phyloP scores from a whole-genome alignment of 2,113 vertebrate species.

The Microcebus tavaratra region DNA sequence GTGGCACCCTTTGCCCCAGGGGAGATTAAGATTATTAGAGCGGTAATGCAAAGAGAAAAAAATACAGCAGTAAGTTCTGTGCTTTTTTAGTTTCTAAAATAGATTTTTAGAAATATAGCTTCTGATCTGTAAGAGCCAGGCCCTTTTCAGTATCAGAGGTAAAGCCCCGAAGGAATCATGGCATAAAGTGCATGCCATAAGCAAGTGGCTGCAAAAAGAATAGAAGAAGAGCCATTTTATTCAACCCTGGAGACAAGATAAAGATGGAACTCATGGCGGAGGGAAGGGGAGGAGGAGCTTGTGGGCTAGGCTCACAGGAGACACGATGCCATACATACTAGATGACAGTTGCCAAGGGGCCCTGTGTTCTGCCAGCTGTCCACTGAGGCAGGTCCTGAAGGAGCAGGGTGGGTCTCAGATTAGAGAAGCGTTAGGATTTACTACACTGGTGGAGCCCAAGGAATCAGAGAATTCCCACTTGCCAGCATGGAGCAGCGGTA shows the following conservation, averaged over 20 bases:
- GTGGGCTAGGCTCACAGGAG: neutral
- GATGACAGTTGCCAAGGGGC: neutral
- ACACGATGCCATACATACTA: neutral
- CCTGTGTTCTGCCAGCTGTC: neutral
- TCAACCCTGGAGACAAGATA: neutral
- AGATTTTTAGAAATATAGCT: neutral
- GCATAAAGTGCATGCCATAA: neutral
- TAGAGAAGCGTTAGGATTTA: neutral
- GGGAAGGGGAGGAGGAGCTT: accelerated
- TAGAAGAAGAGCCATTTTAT: neutral
- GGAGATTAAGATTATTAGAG: neutral
- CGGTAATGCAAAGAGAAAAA: neutral
- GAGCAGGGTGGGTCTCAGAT: neutral
- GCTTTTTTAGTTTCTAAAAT: slow-evolving; percentile 26
- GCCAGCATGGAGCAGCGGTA: neutral
- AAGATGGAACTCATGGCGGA: neutral
- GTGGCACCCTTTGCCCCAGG: neutral
- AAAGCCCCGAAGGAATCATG: neutral
- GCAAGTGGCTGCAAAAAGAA: neutral
- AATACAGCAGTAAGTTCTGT: neutral
- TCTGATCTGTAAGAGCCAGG: neutral
- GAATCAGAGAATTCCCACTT: too few species aligned
- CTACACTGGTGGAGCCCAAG: neutral
- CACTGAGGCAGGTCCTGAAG: neutral
- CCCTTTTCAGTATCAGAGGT: neutral